Percentiles rank a stretch among this genome's conserved stretches.
Evolutionary conservation across 2,113 vertebrate species (phyloP).

Genomic region (Sigmodon hispidus): DNA sequence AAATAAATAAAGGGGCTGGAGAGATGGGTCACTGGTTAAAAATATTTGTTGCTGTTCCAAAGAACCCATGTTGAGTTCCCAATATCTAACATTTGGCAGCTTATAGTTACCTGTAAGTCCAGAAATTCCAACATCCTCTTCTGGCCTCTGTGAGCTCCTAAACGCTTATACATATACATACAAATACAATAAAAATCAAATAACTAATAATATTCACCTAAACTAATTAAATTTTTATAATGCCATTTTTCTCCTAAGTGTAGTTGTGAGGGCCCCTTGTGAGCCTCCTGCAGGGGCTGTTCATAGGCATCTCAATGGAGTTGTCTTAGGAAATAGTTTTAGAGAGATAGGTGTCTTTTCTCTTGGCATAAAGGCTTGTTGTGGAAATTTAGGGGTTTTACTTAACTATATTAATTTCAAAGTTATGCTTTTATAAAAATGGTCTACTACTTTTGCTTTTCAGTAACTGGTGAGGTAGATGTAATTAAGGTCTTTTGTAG

Average conservation of each 20-base stretch:
- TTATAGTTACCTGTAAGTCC: not conserved
- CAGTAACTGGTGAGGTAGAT: conserved; percentile 32
- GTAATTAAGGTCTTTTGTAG: not conserved
- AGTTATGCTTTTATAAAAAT: conserved; percentile 62
- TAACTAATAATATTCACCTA: not conserved
- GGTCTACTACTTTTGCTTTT: conserved; percentile 58
- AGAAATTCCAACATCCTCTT: not conserved
- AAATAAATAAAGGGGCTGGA: too few species aligned
- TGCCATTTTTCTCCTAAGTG: not conserved
- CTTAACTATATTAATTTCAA: conserved; percentile 54
- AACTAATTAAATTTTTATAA: not conserved
- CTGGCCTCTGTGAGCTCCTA: not conserved
- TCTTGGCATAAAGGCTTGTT: conserved; percentile 31
- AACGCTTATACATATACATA: not conserved
- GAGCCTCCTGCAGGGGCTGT: conserved; percentile 47
- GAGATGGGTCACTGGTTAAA: not conserved
- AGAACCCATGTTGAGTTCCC: not conserved
- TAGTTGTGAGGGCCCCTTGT: not conserved
- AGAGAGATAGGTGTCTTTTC: conserved; percentile 57
- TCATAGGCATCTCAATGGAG: not conserved
- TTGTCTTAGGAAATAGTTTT: conserved; percentile 39
- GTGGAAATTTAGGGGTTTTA: not conserved
- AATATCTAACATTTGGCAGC: too few species aligned
- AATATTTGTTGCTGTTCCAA: not conserved
- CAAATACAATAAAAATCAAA: not conserved